Conservation (phyloP, 2,113 vertebrate genomes). For the Gymnogyps californianus region DNA sequence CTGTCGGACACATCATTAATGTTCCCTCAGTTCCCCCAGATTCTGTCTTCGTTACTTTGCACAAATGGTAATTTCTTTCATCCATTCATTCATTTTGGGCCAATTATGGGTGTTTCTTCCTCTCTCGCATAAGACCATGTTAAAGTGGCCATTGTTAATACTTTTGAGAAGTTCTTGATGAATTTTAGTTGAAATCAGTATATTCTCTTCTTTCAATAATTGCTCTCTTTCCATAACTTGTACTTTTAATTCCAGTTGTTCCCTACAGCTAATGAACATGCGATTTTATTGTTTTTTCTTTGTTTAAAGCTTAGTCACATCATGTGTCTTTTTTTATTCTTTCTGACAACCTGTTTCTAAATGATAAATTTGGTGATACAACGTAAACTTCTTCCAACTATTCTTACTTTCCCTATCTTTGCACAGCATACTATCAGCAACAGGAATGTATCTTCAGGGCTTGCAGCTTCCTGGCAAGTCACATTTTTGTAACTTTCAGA, state of each 20-base stretch:
- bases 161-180: not conserved
- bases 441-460: not conserved
- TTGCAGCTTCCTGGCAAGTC: not conserved
- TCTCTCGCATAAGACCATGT: not conserved
- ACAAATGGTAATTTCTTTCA: not conserved
- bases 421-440: not conserved
- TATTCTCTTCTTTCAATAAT: not conserved
- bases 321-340: not conserved
- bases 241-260: not conserved
- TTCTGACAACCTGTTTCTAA: not conserved
- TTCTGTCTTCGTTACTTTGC: not conserved
- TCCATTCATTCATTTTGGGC: not conserved
- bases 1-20: not conserved
- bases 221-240: not conserved
- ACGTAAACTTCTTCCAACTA: not conserved
- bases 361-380: accelerated
- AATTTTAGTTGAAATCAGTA: not conserved
- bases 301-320: not conserved
- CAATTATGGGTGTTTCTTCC: not conserved
- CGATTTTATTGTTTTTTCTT: not conserved
- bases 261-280: not conserved
- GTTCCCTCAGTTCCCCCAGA: not conserved
- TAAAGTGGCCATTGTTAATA: not conserved
- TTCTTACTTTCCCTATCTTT: not conserved
- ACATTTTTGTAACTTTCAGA: not conserved